These are phyloP conservation scores for Coreoperca whiteheadi DNA, from an alignment of 2,113 vertebrate genomes.

Conservation along the genomic window DNA sequence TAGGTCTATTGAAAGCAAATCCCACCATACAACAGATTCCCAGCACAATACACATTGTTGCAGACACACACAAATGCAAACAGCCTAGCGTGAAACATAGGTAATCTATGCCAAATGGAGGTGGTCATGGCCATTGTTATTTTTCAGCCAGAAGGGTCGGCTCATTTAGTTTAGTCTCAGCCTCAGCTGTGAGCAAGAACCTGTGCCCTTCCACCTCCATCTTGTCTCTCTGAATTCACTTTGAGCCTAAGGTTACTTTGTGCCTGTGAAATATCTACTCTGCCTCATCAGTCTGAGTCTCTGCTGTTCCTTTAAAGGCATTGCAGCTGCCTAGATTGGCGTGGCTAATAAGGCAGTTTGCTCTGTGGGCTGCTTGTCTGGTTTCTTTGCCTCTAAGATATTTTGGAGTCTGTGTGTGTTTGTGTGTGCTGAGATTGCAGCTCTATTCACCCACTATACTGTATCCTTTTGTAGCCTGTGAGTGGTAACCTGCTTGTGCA, in stretches of 20 bases:
- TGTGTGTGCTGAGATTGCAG: slow-evolving; percentile 11
- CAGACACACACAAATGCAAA: slow-evolving; percentile 1
- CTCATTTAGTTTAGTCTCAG: slow-evolving; percentile 9
- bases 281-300: slow-evolving; percentile 17
- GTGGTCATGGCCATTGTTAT: slow-evolving; percentile 1
- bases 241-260: slow-evolving; percentile 11
- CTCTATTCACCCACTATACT: slow-evolving; percentile 9
- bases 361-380: slow-evolving; percentile 50
- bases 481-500: slow-evolving; percentile 28
- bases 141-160: neutral
- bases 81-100: neutral
- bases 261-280: slow-evolving; percentile 8
- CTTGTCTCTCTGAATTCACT: slow-evolving; percentile 11
- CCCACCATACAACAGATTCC: neutral
- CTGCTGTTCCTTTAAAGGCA: slow-evolving; percentile 44
- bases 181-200: neutral
- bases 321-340: slow-evolving; percentile 10
- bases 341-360: slow-evolving; percentile 44
- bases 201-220: slow-evolving; percentile 11
- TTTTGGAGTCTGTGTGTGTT: slow-evolving; percentile 28
- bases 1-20: neutral
- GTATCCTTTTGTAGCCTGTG: slow-evolving; percentile 24
- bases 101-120: slow-evolving; percentile 8
- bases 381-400: slow-evolving; percentile 42
- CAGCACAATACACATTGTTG: neutral